phyloP scores from a whole-genome alignment of 1,140 invertebrate genomes.

The Philotrypesis tridentata region DNA sequence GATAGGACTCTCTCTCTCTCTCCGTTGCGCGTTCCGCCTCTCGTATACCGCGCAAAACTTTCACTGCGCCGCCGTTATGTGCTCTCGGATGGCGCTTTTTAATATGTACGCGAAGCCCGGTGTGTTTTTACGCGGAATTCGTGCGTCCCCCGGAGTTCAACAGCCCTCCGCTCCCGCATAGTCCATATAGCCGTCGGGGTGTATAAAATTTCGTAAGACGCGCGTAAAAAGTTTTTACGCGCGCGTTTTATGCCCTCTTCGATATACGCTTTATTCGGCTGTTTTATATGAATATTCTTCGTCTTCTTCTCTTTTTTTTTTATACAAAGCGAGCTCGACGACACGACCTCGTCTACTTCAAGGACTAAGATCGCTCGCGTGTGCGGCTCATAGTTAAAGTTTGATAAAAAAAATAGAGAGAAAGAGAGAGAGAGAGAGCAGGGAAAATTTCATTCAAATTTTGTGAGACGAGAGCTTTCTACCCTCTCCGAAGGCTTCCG shows the following conservation, averaged over 20 bases:
- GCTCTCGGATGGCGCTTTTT: neutral
- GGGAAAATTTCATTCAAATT: neutral
- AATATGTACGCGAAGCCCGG: too few relatives aligned
- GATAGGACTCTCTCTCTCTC: too few relatives aligned
- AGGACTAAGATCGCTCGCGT: too few relatives aligned
- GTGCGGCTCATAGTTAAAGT: too few relatives aligned
- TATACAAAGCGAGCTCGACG: neutral
- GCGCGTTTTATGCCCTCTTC: neutral
- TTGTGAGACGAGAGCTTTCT: neutral
- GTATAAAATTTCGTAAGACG: neutral
- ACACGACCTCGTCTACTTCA: neutral
- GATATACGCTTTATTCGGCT: neutral
- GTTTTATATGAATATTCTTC: neutral
- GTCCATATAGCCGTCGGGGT: too few relatives aligned
- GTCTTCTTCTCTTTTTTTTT: too few relatives aligned
- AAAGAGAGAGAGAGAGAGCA: too few relatives aligned
- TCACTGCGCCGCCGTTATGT: neutral
- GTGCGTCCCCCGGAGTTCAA: too few relatives aligned
- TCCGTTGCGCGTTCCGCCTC: too few relatives aligned
- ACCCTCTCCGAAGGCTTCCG: neutral
- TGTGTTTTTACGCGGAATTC: neutral
- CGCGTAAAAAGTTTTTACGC: neutral
- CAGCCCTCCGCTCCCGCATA: too few relatives aligned
- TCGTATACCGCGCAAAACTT: neutral
- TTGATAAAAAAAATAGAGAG: too few relatives aligned